A percentile compares a stretch with the other conserved stretches of the same genome.
Conservation (phyloP, 1,140 invertebrate species). For the Patella vulgata region DNA sequence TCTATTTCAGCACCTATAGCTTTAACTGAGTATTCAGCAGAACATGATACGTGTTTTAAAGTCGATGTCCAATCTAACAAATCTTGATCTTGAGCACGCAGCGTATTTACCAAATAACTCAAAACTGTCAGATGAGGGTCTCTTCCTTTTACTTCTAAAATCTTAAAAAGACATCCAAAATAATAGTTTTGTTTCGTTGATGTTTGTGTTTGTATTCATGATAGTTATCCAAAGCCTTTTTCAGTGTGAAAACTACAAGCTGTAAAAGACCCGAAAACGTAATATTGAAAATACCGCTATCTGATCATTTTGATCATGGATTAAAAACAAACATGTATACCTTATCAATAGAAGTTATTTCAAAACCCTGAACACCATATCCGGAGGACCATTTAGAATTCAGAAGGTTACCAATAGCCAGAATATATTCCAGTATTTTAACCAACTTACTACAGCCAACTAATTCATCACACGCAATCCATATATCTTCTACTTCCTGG, state of each 20-base stretch:
- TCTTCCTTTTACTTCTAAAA: constrained; percentile 39
- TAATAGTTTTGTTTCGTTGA: neutral
- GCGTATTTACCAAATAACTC: constrained; percentile 42
- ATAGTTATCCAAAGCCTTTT: neutral
- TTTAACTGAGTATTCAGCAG: constrained; percentile 37
- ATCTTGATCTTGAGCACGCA: constrained; percentile 27
- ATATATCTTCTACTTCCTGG: constrained; percentile 38
- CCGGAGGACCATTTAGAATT: constrained; percentile 37
- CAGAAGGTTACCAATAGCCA: constrained; percentile 46
- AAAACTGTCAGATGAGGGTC: constrained; percentile 36
- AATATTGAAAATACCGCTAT: neutral
- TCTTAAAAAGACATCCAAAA: constrained; percentile 23
- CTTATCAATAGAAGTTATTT: constrained; percentile 46
- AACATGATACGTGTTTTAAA: constrained; percentile 30
- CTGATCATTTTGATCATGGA: neutral
- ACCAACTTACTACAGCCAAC: constrained; percentile 25
- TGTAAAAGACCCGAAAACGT: neutral
- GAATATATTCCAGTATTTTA: constrained; percentile 36
- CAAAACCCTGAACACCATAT: constrained; percentile 33
- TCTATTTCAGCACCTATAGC: constrained; percentile 48
- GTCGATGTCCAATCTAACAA: constrained; percentile 38
- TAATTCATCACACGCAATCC: constrained; percentile 38
- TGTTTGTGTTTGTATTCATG: too few species aligned
- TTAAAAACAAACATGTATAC: constrained; percentile 16
- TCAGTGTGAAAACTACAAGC: neutral